Base-by-base conservation (phyloP, 2,888 invertebrate genomes). In the Pollenia griseotomentosa region DNA sequence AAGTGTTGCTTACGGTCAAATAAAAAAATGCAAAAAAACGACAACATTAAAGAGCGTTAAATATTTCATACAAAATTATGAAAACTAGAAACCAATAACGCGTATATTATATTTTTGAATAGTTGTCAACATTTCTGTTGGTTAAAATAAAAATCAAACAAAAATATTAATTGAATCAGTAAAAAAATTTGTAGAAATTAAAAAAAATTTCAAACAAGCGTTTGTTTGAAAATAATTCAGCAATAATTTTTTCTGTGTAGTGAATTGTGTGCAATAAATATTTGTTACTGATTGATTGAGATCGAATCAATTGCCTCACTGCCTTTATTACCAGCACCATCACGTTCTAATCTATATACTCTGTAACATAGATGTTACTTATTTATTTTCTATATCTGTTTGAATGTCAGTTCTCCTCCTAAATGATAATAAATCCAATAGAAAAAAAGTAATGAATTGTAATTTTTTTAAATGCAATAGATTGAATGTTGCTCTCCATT, bases 221-320 rank as follows among this genome's bases (percentile, higher is more conserved):
- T n/a, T n/a, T n/a, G n/a, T n/a, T n/a, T n/a, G n/a, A n/a, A n/a
- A n/a, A n/a, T n/a, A n/a, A n/a, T n/a, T n/a, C n/a, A n/a, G n/a
- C n/a, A n/a, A n/a, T n/a, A n/a, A n/a, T n/a, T 61, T 33, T 61
- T 12, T 51, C 42, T 19, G 42, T 10, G 42, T 23, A 66, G 46
- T 48, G 10, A 46, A 23, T 78, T 19, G 59, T 55, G 42, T 70
- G 19, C 59, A 61, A 61, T 42, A n/a, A 51, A 42, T 59, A 51
- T 74, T 74, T 74, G 11, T 42, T 48, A 48, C 65, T 82, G 59
- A 82, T 66, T 74, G 66, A 66, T 66, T 66, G 65, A 51, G 66
- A 66, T 66, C 57, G 16, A 66, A 66, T 42, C 81, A 59, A 66
- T 51, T 66, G 57, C n/a, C 33, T 40, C 40, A 44, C 53, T 8